These are phyloP conservation scores for Phrynocephalus vlangalii DNA, from an alignment of 2,797 vertebrate genomes.

Conservation along the genomic window DNA sequence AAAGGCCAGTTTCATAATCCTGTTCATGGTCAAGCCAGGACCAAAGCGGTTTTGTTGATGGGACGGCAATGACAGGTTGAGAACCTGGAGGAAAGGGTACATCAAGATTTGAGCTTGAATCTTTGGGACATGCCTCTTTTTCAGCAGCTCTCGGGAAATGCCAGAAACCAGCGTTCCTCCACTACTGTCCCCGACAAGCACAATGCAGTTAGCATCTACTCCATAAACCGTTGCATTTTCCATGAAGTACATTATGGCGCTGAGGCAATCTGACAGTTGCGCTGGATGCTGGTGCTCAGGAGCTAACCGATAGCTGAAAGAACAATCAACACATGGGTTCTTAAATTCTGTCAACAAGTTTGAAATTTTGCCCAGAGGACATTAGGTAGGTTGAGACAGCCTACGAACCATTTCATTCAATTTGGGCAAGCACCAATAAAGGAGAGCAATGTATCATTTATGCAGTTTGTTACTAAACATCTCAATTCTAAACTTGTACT, in stretches of 20 bases:
- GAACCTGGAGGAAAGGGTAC: conserved; percentile 81
- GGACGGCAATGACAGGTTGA: conserved; percentile 87
- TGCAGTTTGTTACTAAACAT: not conserved
- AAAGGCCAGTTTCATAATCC: conserved; percentile 70
- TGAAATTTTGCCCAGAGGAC: not conserved
- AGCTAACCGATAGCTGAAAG: conserved; percentile 80
- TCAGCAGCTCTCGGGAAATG: conserved; percentile 77
- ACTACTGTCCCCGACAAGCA: conserved; percentile 85
- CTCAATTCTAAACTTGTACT: not conserved
- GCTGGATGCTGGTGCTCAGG: conserved; percentile 82
- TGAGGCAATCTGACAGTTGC: conserved; percentile 79
- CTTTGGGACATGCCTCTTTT: conserved; percentile 77
- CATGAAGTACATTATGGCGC: conserved; percentile 82
- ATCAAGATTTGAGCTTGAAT: conserved; percentile 87
- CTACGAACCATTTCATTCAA: not conserved
- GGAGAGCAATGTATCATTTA: not conserved
- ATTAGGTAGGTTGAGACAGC: not conserved
- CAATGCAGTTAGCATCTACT: conserved; percentile 79
- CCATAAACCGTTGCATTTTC: conserved; percentile 79
- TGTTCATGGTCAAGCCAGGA: conserved; percentile 78
- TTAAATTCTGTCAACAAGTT: not conserved
- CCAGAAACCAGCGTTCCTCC: conserved; percentile 81
- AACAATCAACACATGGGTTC: conserved; percentile 8
- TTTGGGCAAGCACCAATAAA: not conserved
- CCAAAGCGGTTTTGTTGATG: conserved; percentile 83